A percentile compares a stretch with the other conserved stretches of the same genome.
Conservation (phyloP, 2,113 vertebrate species). For the Larimichthys polyactis region DNA sequence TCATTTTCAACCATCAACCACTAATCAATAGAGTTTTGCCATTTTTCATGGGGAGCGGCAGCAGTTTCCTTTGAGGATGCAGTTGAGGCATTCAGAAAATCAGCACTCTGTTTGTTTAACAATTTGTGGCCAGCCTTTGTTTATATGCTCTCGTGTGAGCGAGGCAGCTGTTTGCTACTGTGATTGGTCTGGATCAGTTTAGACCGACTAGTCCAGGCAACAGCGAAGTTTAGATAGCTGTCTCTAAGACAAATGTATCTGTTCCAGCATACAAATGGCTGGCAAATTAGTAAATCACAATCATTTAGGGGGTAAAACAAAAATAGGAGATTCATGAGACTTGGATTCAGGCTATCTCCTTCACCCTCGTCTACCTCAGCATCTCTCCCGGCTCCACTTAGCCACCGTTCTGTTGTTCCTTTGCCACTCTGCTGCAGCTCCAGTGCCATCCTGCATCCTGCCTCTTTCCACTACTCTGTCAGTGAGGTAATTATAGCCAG, state of each 20-base stretch:
- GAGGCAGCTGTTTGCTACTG: constrained; percentile 53
- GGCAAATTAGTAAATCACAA: constrained; percentile 36
- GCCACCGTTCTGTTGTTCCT: constrained; percentile 30
- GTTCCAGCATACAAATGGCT: constrained; percentile 27
- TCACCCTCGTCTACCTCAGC: constrained; percentile 13
- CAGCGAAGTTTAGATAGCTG: constrained; percentile 52
- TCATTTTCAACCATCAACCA: constrained; percentile 37
- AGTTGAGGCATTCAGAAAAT: constrained; percentile 53
- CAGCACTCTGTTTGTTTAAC: constrained; percentile 57
- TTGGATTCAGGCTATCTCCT: constrained; percentile 6
- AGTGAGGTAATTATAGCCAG: constrained; percentile 53
- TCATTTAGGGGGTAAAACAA: constrained; percentile 4
- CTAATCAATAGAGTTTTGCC: constrained; percentile 55
- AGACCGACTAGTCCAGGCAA: constrained; percentile 30
- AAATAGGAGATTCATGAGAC: constrained; percentile 20
- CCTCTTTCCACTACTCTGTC: constrained; percentile 48
- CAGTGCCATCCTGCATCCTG: constrained; percentile 41
- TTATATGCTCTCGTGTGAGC: constrained; percentile 51
- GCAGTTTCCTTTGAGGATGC: constrained; percentile 55
- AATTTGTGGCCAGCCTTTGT: constrained; percentile 62
- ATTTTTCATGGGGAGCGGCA: constrained; percentile 46
- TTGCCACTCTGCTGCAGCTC: constrained; percentile 42
- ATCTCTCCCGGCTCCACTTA: constrained; percentile 43
- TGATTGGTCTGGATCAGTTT: constrained; percentile 58
- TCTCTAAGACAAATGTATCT: constrained; percentile 45